Evolutionary conservation across 2,113 vertebrate species (phyloP), one percentile per base, ranked within the genome.

Genomic region (Calypte anna): DNA sequence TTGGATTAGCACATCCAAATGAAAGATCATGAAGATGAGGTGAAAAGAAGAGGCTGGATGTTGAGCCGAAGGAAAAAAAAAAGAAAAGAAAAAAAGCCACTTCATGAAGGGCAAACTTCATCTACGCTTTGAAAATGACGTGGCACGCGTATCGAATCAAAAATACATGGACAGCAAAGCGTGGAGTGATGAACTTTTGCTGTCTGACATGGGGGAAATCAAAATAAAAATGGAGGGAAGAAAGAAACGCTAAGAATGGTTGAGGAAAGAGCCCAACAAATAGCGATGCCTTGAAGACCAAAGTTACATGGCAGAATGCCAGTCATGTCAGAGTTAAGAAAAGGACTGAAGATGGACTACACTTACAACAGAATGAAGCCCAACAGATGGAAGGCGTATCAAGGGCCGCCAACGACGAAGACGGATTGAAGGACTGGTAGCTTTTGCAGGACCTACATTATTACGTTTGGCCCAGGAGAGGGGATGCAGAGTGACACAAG

Each of bases 311-410:
- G 85, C 91, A 81, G 90, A 67, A 92, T 66, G 88, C 88, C 96
- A 91, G 79, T 69, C 44, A 70, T 90, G 94, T 93, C 97, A 96
- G 96, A 97, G 74, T 96, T 96, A 96, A 96, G 97, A 86, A 98
- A 97, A 98, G 97, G 97, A 96, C 92, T 96, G 97, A 98, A 98
- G 97, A 96, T 97, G 96, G 97, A 97, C 98, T 98, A 98, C 96
- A 98, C 98, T 98, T 98, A 98, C 98, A 98, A 98, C 97, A 97
- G 97, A 98, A 97, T 97, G 98, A 97, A 98, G 97, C 97, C 97
- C 98, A 83, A 98, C 94, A 98, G 98, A 98, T 96, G 98, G 97
- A 87, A 98, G 96, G 97, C 98, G 97, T 97, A 98, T 98, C 97
- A 98, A 98, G 97, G 98, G 98, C 97, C 97, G 97, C 98, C 98